These are phyloP conservation scores for Lepus americanus DNA, from an alignment of 2,113 vertebrate species.

Conservation along the genomic window DNA sequence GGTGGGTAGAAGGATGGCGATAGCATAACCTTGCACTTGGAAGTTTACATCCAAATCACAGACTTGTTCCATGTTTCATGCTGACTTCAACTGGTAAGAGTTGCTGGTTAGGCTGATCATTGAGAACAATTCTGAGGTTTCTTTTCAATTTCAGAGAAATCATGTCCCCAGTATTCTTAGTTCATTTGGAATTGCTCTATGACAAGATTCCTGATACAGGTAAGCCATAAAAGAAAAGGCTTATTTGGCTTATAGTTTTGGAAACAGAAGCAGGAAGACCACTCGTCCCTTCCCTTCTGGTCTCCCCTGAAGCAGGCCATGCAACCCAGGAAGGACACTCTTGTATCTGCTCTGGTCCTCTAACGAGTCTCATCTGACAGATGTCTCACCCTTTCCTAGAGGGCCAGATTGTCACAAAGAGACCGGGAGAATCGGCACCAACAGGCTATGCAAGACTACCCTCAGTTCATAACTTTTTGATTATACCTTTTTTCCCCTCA, in stretches of 20 bases:
- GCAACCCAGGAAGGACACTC: neutral
- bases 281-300: neutral
- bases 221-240: neutral
- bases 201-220: neutral
- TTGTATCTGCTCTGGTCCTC: neutral
- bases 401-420: neutral
- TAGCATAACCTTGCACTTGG: rapidly evolving
- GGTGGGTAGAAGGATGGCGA: too few relatives aligned
- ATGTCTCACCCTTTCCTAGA: neutral
- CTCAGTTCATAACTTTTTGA: neutral
- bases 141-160: neutral
- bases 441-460: neutral
- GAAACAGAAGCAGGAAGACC: neutral
- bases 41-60: rapidly evolving
- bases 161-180: neutral
- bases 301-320: neutral
- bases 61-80: rapidly evolving
- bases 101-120: neutral
- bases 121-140: neutral
- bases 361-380: too few relatives aligned
- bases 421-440: neutral
- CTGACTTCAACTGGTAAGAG: neutral
- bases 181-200: neutral
- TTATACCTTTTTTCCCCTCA: neutral
- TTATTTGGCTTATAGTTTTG: neutral